These are phyloP conservation scores for Merops nubicus DNA, from an alignment of 2,113 vertebrate species.

Conservation along the genomic window DNA sequence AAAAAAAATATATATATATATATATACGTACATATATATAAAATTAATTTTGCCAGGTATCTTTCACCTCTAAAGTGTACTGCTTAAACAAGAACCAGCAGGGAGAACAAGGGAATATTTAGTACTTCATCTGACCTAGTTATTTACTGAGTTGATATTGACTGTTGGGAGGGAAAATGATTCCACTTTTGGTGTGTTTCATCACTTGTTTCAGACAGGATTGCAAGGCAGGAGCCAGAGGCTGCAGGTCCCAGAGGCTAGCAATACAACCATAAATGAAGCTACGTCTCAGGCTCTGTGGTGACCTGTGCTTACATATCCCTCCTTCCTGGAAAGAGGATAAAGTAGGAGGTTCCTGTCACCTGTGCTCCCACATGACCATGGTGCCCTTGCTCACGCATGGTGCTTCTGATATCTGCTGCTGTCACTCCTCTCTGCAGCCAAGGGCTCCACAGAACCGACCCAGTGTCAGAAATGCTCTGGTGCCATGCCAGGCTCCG, in stretches of 20 bases:
- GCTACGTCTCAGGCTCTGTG: neutral
- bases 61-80: neutral
- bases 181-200: neutral
- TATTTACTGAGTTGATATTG: neutral
- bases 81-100: neutral
- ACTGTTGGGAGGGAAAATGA: neutral
- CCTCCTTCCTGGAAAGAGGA: neutral
- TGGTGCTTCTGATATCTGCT: neutral
- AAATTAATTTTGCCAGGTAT: too few species aligned
- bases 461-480: neutral
- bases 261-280: neutral
- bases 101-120: neutral
- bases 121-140: neutral
- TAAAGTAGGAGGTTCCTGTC: neutral
- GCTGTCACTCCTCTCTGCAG: neutral
- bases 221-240: neutral
- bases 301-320: neutral
- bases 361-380: neutral
- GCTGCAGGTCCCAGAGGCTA: neutral
- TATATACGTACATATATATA: too few species aligned
- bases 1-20: too few species aligned
- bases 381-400: rapidly evolving
- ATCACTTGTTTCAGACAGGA: neutral
- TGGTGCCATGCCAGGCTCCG: neutral
- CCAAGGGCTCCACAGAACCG: neutral